phyloP scores from a whole-genome alignment of 2,797 vertebrate genomes.

The Neosilurus hyrtlii region DNA sequence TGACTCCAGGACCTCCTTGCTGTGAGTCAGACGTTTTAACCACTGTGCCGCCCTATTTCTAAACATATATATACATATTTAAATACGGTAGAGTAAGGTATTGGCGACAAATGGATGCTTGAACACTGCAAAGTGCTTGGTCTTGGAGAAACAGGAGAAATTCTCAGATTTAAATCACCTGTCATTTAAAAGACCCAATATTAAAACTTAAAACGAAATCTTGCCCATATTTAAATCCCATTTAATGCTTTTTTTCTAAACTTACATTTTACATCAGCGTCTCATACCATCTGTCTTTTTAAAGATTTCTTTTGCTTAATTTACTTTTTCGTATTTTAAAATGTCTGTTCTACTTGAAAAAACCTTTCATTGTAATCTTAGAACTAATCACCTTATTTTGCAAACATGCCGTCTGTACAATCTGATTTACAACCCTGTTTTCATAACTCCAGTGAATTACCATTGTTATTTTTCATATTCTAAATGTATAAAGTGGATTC shows the following conservation, averaged over 20 bases:
- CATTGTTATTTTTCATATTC: constrained; percentile 10
- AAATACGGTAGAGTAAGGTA: background rate
- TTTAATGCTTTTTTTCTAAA: constrained; percentile 17
- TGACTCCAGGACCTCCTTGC: too few relatives aligned
- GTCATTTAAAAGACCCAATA: constrained; percentile 1
- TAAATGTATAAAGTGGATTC: background rate
- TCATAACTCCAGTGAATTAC: constrained; percentile 22
- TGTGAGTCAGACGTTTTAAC: too few relatives aligned
- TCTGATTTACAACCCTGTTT: constrained; percentile 37
- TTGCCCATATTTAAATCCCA: constrained; percentile 17
- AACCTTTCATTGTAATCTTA: constrained; percentile 30
- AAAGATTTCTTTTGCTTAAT: constrained; percentile 4
- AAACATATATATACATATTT: too few relatives aligned
- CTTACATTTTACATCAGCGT: constrained; percentile 17
- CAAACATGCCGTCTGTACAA: constrained; percentile 28
- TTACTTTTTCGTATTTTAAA: constrained; percentile 7
- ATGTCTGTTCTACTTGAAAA: constrained; percentile 2
- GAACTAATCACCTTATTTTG: constrained; percentile 27
- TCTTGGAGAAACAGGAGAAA: background rate
- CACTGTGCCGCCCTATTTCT: too few relatives aligned
- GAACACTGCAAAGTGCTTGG: background rate
- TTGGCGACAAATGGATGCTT: background rate
- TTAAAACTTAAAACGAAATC: background rate
- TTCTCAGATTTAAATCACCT: background rate
- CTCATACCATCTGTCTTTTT: constrained; percentile 12